Percentiles rank a stretch among this genome's conserved stretches.
Evolutionary conservation across 2,113 vertebrate genomes (phyloP).

Genomic region (Arothron firmamentum): DNA sequence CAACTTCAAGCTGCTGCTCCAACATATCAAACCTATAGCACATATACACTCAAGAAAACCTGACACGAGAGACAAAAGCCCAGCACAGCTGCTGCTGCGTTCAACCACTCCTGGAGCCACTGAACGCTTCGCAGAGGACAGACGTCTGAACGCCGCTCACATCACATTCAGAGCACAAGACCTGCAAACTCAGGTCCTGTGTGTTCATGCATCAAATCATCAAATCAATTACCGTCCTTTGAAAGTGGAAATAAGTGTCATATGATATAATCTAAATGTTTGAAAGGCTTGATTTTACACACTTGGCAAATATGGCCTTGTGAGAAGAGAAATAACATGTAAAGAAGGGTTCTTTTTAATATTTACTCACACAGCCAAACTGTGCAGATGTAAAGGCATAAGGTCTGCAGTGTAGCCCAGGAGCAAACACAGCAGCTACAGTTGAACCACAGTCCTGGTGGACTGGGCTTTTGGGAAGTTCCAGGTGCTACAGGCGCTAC

Average conservation of each 20-base stretch:
- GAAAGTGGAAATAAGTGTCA: not conserved
- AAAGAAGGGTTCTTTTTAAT: not conserved
- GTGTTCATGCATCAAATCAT: not conserved
- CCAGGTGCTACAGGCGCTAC: conserved; percentile 10
- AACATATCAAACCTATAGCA: conserved; percentile 10
- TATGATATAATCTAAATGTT: not conserved
- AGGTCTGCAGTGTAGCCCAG: too few relatives aligned
- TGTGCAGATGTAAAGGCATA: conserved; percentile 18
- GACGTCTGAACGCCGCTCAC: too few relatives aligned
- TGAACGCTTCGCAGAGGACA: too few relatives aligned
- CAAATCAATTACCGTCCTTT: not conserved
- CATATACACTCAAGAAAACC: conserved; percentile 4
- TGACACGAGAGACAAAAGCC: not conserved
- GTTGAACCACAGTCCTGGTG: conserved; percentile 25
- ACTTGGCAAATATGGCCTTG: too few relatives aligned
- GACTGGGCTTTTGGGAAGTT: conserved; percentile 15
- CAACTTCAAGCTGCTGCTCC: conserved; percentile 25
- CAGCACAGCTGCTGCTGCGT: too few relatives aligned
- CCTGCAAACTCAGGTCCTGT: too few relatives aligned
- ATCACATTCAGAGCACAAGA: too few relatives aligned
- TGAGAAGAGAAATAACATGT: too few relatives aligned
- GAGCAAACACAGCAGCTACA: conserved; percentile 1
- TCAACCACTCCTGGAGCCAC: too few relatives aligned
- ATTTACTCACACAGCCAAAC: conserved; percentile 15
- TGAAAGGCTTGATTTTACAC: not conserved